A percentile compares a stretch with the other conserved stretches of the same genome.
These are phyloP conservation scores for Leucophenga varia DNA, from an alignment of 1,140 invertebrate species.

Conservation along the genomic window DNA sequence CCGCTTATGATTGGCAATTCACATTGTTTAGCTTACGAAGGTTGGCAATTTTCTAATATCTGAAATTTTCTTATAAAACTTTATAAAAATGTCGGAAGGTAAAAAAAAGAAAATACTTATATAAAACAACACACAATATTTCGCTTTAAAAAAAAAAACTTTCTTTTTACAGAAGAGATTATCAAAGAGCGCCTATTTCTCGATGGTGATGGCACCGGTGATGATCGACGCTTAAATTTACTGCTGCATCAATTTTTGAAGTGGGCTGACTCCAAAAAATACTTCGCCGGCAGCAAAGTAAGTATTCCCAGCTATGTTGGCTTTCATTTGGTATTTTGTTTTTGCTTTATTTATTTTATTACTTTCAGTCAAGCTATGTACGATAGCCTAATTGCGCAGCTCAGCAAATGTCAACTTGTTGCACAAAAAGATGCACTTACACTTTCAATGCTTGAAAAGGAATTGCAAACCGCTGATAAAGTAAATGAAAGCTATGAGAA, in stretches of 20 bases:
- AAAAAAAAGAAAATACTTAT: too few species aligned
- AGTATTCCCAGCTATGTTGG: conserved; percentile 1
- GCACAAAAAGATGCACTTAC: conserved; percentile 81
- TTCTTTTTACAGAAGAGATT: conserved; percentile 77
- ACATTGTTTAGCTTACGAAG: too few species aligned
- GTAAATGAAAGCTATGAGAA: conserved; percentile 75
- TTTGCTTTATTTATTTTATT: too few species aligned
- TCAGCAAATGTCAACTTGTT: conserved; percentile 86
- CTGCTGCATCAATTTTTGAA: conserved; percentile 86
- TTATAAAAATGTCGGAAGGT: too few species aligned
- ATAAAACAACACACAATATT: too few species aligned
- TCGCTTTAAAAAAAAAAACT: too few species aligned
- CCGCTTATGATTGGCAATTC: too few species aligned
- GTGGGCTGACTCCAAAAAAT: conserved; percentile 76
- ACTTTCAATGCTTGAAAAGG: conserved; percentile 78
- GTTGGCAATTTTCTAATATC: too few species aligned
- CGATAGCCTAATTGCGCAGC: conserved; percentile 77
- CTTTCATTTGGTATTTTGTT: too few species aligned
- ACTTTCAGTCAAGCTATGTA: conserved; percentile 63
- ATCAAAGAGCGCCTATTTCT: conserved; percentile 86
- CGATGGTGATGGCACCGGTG: conserved; percentile 94
- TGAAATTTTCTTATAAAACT: too few species aligned
- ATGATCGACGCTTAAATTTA: conserved; percentile 85
- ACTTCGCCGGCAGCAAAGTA: conserved; percentile 73
- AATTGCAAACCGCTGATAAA: conserved; percentile 81